Conservation (phyloP, 2,888 invertebrate genomes). For the Nudaria mundana region DNA sequence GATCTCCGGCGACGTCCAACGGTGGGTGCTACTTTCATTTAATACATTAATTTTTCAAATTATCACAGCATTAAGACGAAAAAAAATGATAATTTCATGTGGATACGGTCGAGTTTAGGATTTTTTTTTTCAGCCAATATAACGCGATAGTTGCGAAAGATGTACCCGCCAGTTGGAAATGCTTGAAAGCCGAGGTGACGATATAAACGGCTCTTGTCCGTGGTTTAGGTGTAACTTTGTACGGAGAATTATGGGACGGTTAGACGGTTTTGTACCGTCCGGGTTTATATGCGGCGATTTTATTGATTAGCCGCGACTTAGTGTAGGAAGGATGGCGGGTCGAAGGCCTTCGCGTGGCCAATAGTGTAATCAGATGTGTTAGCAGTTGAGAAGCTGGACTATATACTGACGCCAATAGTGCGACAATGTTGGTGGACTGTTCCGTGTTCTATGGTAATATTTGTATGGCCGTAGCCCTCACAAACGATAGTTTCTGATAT, state of each 20-base stretch:
- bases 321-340: constrained; percentile 53
- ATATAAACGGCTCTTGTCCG: constrained; percentile 32
- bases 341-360: constrained; percentile 22
- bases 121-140: no score
- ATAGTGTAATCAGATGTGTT: constrained; percentile 52
- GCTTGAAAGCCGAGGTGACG: constrained; percentile 16
- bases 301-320: constrained; percentile 75
- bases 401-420: constrained; percentile 38
- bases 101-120: no score
- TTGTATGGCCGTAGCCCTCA: constrained; percentile 18
- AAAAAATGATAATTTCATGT: no score
- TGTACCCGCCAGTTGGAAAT: constrained; percentile 24
- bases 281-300: constrained; percentile 75
- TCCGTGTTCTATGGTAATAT: constrained; percentile 45
- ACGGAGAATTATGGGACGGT: constrained; percentile 42
- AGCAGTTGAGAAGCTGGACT: constrained; percentile 46
- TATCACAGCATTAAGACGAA: no score
- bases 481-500: constrained; percentile 14
- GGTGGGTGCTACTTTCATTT: constrained; percentile 35
- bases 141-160: constrained; percentile 30
- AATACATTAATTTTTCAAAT: no score
- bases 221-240: constrained; percentile 20
- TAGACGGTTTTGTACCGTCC: constrained; percentile 58
- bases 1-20: constrained; percentile 26
- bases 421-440: constrained; percentile 46